phyloP scores from a whole-genome alignment of 2,797 vertebrate species.

The Fistularia commersonii region DNA sequence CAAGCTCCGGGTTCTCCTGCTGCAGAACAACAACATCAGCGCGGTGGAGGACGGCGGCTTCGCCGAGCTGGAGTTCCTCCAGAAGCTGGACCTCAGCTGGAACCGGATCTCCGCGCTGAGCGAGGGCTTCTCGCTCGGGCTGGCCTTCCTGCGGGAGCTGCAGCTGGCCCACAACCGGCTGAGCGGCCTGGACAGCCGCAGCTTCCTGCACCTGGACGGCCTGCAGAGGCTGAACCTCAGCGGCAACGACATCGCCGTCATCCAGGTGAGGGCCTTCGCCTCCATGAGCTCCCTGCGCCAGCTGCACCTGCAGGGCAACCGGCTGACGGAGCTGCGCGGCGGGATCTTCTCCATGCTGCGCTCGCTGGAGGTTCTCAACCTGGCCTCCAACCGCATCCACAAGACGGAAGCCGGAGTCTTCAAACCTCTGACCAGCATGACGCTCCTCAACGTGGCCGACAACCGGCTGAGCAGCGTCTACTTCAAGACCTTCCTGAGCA shows the following conservation, averaged over 20 bases:
- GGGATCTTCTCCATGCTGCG: conserved; percentile 80
- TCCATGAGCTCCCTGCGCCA: conserved; percentile 73
- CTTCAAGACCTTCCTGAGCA: conserved; percentile 78
- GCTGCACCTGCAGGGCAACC: conserved; percentile 74
- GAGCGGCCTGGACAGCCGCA: conserved; percentile 49
- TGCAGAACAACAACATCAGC: conserved; percentile 75
- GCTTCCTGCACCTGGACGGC: conserved; percentile 72
- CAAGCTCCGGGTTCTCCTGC: conserved; percentile 70
- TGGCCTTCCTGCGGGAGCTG: conserved; percentile 72
- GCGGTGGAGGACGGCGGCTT: conserved; percentile 65
- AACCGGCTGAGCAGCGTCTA: conserved; percentile 67
- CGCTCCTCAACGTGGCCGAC: conserved; percentile 66
- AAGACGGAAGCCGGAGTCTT: conserved; percentile 60
- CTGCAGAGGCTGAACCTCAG: conserved; percentile 76
- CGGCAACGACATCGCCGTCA: conserved; percentile 66
- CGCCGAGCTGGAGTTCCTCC: conserved; percentile 69
- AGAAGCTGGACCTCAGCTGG: conserved; percentile 78
- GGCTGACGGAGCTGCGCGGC: conserved; percentile 51
- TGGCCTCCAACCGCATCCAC: conserved; percentile 70
- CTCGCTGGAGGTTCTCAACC: conserved; percentile 76
- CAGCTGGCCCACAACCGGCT: conserved; percentile 73
- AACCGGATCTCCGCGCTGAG: conserved; percentile 70
- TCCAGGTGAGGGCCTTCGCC: conserved; percentile 70
- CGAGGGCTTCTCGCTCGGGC: conserved; percentile 70
- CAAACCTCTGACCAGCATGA: conserved; percentile 73